Evolutionary conservation across 1,140 invertebrate species (phyloP).

Genomic region (Coptotermes formosanus): DNA sequence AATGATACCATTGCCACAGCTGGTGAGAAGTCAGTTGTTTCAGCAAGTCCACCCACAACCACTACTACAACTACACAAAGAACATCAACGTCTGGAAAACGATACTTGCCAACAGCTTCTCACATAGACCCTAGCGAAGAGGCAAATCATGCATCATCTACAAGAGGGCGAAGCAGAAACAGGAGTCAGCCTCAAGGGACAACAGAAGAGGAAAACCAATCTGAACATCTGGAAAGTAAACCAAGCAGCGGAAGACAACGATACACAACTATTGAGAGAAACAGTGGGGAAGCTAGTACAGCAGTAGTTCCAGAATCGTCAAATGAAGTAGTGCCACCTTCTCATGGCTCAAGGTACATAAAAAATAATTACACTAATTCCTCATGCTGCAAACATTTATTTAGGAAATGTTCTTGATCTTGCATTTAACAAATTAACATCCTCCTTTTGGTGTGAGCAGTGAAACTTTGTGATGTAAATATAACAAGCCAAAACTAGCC

Average conservation of each 20-base stretch:
- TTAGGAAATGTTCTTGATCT: background rate
- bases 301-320: slow-evolving; percentile 52
- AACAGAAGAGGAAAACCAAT: background rate
- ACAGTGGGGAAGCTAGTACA: slow-evolving; percentile 45
- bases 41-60: slow-evolving; percentile 57
- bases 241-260: slow-evolving; percentile 26
- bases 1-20: slow-evolving; percentile 50
- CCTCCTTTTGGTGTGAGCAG: too few species aligned
- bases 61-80: slow-evolving; percentile 41
- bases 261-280: slow-evolving; percentile 66
- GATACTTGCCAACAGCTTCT: slow-evolving; percentile 33
- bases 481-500: too few species aligned
- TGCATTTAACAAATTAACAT: too few species aligned
- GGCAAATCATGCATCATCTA: background rate
- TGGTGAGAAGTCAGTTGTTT: slow-evolving; percentile 39
- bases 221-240: background rate
- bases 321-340: slow-evolving; percentile 66
- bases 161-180: slow-evolving; percentile 47
- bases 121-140: slow-evolving; percentile 19
- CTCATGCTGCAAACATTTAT: too few species aligned
- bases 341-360: slow-evolving; percentile 43
- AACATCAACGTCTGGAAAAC: slow-evolving; percentile 31
- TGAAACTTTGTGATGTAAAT: too few species aligned
- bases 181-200: slow-evolving; percentile 42
- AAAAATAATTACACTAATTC: too few species aligned